phyloP scores from a whole-genome alignment of 1,140 invertebrate species.

The Plodia interpunctella region DNA sequence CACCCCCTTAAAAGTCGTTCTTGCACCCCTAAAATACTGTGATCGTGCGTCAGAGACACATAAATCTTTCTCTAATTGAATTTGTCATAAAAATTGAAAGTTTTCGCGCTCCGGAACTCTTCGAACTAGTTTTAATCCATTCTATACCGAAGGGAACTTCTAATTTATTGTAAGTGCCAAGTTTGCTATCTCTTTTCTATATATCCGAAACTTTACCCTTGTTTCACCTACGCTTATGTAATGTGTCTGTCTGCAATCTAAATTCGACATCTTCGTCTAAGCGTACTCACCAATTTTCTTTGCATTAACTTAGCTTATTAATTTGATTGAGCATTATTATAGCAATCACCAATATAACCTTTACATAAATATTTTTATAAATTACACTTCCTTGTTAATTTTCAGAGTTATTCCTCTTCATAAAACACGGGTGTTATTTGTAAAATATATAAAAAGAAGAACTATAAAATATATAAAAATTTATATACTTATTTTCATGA shows the following conservation, averaged over 20 bases:
- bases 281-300: not conserved
- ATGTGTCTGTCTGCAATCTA: constrained; percentile 30
- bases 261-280: constrained; percentile 27
- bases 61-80: constrained; percentile 70
- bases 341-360: not conserved
- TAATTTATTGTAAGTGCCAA: constrained; percentile 76
- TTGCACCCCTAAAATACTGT: constrained; percentile 35
- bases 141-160: constrained; percentile 67
- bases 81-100: constrained; percentile 77
- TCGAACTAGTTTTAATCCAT: constrained; percentile 74
- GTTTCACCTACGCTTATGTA: constrained; percentile 60
- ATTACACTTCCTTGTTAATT: not conserved
- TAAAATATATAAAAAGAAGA: too few relatives aligned
- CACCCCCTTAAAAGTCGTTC: constrained; percentile 38
- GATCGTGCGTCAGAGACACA: constrained; percentile 47
- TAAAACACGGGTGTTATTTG: too few relatives aligned
- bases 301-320: too few relatives aligned
- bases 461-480: too few relatives aligned
- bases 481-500: too few relatives aligned
- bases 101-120: constrained; percentile 58
- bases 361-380: not conserved
- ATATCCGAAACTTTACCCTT: constrained; percentile 59
- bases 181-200: constrained; percentile 59
- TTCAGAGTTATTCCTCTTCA: too few relatives aligned
- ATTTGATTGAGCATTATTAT: not conserved